Percentiles rank a stretch among this genome's conserved stretches.
These are phyloP conservation scores for Okapia johnstoni DNA, from an alignment of 2,113 vertebrate species.

Conservation along the genomic window DNA sequence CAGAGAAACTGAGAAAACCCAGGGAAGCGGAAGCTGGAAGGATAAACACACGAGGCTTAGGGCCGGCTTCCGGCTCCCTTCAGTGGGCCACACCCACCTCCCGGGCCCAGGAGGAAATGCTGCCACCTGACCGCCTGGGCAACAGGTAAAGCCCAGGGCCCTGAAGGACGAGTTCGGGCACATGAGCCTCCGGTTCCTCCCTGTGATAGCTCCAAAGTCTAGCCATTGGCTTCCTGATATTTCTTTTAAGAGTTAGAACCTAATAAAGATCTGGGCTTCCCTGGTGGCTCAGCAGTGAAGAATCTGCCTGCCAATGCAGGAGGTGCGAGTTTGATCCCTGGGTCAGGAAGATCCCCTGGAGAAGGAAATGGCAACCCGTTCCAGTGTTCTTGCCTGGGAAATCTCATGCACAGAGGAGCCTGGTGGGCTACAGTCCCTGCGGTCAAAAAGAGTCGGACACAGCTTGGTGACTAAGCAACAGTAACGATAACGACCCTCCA, in stretches of 20 bases:
- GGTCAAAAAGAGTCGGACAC: too few species aligned
- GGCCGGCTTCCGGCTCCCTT: not conserved
- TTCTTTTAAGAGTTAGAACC: not conserved
- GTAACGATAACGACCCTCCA: not conserved
- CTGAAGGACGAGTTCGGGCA: not conserved
- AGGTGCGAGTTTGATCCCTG: too few species aligned
- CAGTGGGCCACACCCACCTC: not conserved
- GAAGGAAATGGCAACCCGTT: too few species aligned
- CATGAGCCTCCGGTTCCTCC: not conserved
- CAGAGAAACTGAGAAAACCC: conserved; percentile 43
- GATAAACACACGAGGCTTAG: conserved; percentile 12
- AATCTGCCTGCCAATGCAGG: too few species aligned
- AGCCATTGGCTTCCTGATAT: not conserved
- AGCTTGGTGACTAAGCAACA: too few species aligned
- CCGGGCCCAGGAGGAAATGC: not conserved
- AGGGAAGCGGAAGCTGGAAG: conserved; percentile 26
- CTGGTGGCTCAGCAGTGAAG: too few species aligned
- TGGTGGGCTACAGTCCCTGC: too few species aligned
- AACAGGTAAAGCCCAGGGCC: not conserved
- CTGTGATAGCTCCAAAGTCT: not conserved
- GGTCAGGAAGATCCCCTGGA: too few species aligned
- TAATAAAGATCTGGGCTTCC: not conserved
- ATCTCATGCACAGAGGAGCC: too few species aligned
- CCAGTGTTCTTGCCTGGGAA: too few species aligned
- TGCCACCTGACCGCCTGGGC: not conserved